A percentile compares a stretch with the other conserved stretches of the same genome.
These are phyloP conservation scores for Drosophila aldrichi DNA, from an alignment of 2,888 invertebrate genomes.

Conservation along the genomic window DNA sequence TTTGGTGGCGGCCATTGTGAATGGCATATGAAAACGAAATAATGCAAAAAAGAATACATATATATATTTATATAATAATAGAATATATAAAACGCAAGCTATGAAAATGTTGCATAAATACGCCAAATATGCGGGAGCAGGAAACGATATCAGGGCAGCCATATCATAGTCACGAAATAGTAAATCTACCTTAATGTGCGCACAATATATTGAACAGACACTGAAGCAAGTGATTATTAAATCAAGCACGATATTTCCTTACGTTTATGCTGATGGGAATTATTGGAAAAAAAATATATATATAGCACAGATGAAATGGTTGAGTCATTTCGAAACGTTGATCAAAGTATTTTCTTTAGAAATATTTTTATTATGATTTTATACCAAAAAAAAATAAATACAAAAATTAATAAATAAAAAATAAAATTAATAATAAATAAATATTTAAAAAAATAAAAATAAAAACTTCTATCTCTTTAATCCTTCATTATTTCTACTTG, in stretches of 20 bases:
- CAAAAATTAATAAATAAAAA: too few species aligned
- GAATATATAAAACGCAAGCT: not conserved
- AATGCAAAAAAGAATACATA: slow-evolving; percentile 7
- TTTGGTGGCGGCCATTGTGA: slow-evolving; percentile 19
- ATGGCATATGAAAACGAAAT: slow-evolving; percentile 13
- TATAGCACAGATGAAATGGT: not conserved
- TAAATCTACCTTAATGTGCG: not conserved
- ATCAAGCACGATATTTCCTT: not conserved
- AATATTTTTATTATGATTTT: too few species aligned
- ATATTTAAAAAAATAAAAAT: too few species aligned
- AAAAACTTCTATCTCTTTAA: too few species aligned
- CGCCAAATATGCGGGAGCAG: not conserved
- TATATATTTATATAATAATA: too few species aligned
- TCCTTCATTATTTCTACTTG: not conserved
- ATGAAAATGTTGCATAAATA: slow-evolving; percentile 11
- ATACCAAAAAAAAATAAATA: too few species aligned
- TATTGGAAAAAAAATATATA: too few species aligned
- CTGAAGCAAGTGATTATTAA: not conserved
- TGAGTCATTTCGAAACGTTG: not conserved
- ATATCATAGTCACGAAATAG: slow-evolving; percentile 1
- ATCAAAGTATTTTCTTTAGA: too few species aligned
- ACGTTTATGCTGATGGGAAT: not conserved
- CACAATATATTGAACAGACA: not conserved
- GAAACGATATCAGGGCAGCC: not conserved
- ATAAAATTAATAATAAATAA: too few species aligned